These are phyloP conservation scores for Lithophane leautieri DNA, from an alignment of 2,888 invertebrate genomes.

Conservation along the genomic window DNA sequence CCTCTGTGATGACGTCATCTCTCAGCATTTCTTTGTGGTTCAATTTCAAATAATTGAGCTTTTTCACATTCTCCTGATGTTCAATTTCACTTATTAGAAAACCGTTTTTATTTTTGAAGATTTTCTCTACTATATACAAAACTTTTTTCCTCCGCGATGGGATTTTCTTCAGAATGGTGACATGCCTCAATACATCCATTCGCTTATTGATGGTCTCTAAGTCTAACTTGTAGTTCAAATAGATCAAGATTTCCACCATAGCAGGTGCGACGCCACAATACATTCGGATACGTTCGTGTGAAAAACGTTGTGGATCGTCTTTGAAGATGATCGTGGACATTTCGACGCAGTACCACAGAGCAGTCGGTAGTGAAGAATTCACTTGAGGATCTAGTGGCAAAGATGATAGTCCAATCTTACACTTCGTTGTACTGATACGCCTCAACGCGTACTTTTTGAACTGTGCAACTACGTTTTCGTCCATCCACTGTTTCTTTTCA, in stretches of 20 bases:
- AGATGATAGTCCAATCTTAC: conserved; percentile 73
- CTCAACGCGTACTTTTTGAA: conserved; percentile 72
- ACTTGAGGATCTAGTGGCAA: conserved; percentile 72
- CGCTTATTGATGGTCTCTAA: conserved; percentile 59
- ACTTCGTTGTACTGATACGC: conserved; percentile 69
- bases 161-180: conserved; percentile 26
- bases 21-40: conserved; percentile 31
- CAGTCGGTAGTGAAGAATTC: conserved; percentile 67
- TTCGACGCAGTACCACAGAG: conserved; percentile 76
- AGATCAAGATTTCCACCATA: conserved; percentile 72
- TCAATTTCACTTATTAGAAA: conserved; percentile 71
- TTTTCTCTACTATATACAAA: conserved; percentile 56
- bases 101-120: conserved; percentile 69
- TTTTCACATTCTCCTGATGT: conserved; percentile 62
- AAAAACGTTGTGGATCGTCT: conserved; percentile 65
- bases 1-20: conserved; percentile 17
- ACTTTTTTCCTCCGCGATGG: conserved; percentile 21
- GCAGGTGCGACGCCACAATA: conserved; percentile 62
- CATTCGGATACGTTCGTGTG: conserved; percentile 71
- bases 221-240: conserved; percentile 70
- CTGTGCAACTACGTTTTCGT: conserved; percentile 71
- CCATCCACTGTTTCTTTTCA: conserved; percentile 77
- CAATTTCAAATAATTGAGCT: conserved; percentile 67
- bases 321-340: conserved; percentile 72
- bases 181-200: conserved; percentile 23